Evolutionary conservation across 2,797 vertebrate species (phyloP), one percentile per base, ranked within the genome.

Genomic region (Melanogrammus aeglefinus): DNA sequence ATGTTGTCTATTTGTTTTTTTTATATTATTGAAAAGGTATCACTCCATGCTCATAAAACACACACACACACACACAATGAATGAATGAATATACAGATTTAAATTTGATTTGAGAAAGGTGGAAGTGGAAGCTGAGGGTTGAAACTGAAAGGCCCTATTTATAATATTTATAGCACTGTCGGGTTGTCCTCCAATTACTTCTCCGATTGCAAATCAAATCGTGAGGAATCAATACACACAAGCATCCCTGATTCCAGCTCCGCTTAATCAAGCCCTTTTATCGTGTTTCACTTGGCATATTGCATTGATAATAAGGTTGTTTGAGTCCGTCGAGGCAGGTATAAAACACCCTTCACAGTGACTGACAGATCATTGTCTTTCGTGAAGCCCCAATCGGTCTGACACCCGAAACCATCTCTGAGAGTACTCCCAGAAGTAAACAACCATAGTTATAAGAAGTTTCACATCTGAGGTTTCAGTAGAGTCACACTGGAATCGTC

Each of bases 61-160:
- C 63, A 66, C 57, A 63, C 57, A 63, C 51, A 63, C 51, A 63
- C 51, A 63, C 51, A 57, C 31, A 31, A n/a, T n/a, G n/a, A n/a
- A n/a, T n/a, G n/a, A 63, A 66, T 21, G n/a, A n/a, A 57, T 8
- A 24, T 66, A 24, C 18, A 10, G 10, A 44, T 12, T 66, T 21
- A 63, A 27, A 21, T 27, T 27, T 2, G 1, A 6, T 27, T 27
- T 27, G 24, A 69, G 63, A 27, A 24, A 69, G 63, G 63, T 27
- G 29, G 63, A 69, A 9, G 9, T 24, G 21, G 63, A 27, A 27
- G 63, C 63, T 63, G 8, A 63, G n/a, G 27, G 63, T 69, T 27
- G 63, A 69, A 69, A 29, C 8, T 27, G n/a, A 69, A 69, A 69
- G 63, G 63, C 63, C 24, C 63, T 69, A 12, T 69, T 69, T n/a